phyloP scores from a whole-genome alignment of 2,888 invertebrate genomes.

The Holacanthella duospinosa region DNA sequence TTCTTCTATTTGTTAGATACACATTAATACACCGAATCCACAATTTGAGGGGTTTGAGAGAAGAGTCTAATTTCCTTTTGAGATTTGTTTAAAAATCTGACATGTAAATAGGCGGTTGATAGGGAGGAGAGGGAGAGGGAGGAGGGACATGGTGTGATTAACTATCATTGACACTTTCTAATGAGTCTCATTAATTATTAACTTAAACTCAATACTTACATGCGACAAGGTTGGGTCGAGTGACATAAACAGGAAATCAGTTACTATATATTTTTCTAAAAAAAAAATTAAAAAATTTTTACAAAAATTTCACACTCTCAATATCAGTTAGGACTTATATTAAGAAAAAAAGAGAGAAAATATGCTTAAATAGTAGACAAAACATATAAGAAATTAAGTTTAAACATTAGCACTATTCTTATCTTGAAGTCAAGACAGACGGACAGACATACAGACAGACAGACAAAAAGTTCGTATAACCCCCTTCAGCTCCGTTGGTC shows the following conservation, averaged over 20 bases:
- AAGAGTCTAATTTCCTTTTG: conserved; percentile 5
- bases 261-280: too few species aligned
- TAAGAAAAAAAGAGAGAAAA: too few species aligned
- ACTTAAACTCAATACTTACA: not conserved
- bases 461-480: too few species aligned
- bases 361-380: not conserved
- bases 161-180: not conserved
- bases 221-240: not conserved
- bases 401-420: too few species aligned
- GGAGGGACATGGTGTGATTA: not conserved
- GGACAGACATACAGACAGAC: too few species aligned
- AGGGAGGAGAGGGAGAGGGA: not conserved
- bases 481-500: too few species aligned
- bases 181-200: not conserved
- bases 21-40: not conserved
- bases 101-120: not conserved
- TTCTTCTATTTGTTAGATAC: not conserved
- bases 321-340: too few species aligned
- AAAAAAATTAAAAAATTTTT: too few species aligned
- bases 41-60: not conserved
- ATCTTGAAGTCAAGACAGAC: too few species aligned
- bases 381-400: too few species aligned
- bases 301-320: not conserved
- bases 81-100: not conserved
- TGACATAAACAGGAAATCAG: not conserved